phyloP scores from a whole-genome alignment of 2,888 invertebrate species.

The Eristalis intricaria region DNA sequence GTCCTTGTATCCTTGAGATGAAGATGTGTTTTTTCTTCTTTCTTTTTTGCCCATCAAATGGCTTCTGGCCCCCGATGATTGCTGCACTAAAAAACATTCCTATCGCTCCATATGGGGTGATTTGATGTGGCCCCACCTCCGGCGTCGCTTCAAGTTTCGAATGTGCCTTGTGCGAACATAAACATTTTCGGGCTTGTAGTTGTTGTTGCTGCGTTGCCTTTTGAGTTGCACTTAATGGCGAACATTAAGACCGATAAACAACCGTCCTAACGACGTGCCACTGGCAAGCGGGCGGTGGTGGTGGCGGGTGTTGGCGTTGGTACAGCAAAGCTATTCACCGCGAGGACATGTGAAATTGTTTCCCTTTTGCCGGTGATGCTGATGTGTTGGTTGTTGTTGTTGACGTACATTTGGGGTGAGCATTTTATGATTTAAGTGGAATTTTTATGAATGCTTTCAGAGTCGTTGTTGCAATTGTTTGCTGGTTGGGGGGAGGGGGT shows the following conservation, averaged over 20 bases:
- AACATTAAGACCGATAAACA: conserved; percentile 32
- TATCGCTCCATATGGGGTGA: conserved; percentile 6
- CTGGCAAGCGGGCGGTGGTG: not conserved
- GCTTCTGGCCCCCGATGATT: conserved; percentile 4
- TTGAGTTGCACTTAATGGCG: conserved; percentile 24
- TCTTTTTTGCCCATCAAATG: not conserved
- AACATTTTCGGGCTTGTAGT: not conserved
- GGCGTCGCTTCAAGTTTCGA: not conserved
- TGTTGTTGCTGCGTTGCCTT: not conserved
- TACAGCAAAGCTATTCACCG: not conserved
- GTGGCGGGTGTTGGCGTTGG: not conserved
- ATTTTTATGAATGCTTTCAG: conserved; percentile 37
- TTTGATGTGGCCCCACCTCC: not conserved
- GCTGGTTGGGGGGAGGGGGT: not conserved
- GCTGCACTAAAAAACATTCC: conserved; percentile 6
- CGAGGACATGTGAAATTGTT: conserved; percentile 8
- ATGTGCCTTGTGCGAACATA: not conserved
- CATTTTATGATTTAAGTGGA: conserved; percentile 52
- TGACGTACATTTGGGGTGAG: conserved; percentile 14
- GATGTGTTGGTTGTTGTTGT: not conserved
- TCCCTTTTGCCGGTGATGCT: not conserved
- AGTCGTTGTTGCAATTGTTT: conserved; percentile 43
- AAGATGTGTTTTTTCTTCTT: not conserved
- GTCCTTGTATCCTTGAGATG: not conserved
- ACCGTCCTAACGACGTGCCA: conserved; percentile 14